Evolutionary conservation across 2,797 vertebrate genomes (phyloP).

Genomic region (Dermochelys coriacea): DNA sequence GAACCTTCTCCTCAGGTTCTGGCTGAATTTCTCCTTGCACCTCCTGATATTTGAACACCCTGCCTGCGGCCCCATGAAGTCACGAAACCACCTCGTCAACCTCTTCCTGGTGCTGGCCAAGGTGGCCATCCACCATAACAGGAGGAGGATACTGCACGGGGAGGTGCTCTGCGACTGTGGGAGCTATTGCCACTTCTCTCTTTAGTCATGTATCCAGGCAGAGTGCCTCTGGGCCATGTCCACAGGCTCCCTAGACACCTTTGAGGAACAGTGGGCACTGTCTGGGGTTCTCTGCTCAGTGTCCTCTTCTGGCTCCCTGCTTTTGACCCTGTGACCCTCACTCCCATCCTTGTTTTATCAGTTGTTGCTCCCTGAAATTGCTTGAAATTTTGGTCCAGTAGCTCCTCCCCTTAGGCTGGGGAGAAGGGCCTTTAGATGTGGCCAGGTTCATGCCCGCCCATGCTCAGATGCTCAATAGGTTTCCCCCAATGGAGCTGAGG

Average conservation of each 20-base stretch:
- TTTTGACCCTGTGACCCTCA: neutral
- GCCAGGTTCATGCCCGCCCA: too few species aligned
- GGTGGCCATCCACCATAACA: neutral
- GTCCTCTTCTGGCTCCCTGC: neutral
- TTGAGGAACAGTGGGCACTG: neutral
- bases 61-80: too few species aligned
- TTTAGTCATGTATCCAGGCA: neutral
- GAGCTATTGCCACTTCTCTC: neutral
- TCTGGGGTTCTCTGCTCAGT: neutral
- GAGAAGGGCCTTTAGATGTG: too few species aligned
- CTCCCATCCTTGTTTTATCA: neutral
- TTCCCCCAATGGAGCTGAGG: neutral
- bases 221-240: neutral
- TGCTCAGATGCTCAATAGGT: too few species aligned
- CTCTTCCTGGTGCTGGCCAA: too few species aligned
- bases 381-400: neutral
- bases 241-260: neutral
- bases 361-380: neutral
- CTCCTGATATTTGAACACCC: neutral
- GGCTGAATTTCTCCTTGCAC: neutral
- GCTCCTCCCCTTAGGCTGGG: neutral
- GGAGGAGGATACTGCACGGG: neutral
- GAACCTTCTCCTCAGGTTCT: neutral
- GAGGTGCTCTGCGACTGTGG: neutral
- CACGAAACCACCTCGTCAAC: too few species aligned